Base-by-base conservation (phyloP, 2,113 vertebrate species). In the Mastomys natalensis region DNA sequence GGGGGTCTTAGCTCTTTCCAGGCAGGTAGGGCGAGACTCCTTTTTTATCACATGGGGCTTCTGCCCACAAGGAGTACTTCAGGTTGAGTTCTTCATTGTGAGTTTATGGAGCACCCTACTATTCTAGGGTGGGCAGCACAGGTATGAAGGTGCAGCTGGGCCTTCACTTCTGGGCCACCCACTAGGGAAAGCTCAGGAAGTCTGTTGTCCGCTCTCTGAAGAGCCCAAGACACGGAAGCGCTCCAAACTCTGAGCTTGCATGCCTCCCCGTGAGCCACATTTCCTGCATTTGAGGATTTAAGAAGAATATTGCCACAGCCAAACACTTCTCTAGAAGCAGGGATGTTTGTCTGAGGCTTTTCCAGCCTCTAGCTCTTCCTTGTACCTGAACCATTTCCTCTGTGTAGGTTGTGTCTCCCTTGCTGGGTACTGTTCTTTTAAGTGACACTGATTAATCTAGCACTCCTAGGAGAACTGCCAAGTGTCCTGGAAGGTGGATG, bases 1-100 rank as follows among this genome's bases (percentile, higher is more conserved):
- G 81, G 86, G 51, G 70, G 3, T 4, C 77, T 58, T 7, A 40
- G 21, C 37, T 24, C 58, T 73, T 48, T 92, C 3, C 0, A 1
- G n/a, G 64, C 53, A 26, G 66, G 84, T 13, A 1, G 26, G 72
- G n/a, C 70, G 66, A 45, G 19, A n/a, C 48, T 24, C 0, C 3
- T 43, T 40, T 34, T 74, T 15, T 8, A 3, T 19, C 5, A 3
- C 2, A 2, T 16, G 9, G 9, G 48, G 53, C 26, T 22, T 26
- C 58, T 0, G 4, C 48, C 29, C 26, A 48, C 16, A 17, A 19
- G 15, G 17, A 58, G 85, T 8, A 34, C 64, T 68, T 81, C 45
- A 4, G 62, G 10, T 21, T 37, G 0, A 10, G 40, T 72, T 26
- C 17, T 51, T 55, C 21, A 3, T 3, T 55, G 64, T 6, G 0